phyloP scores from a whole-genome alignment of 2,797 vertebrate genomes.

The Oryzias sinensis region DNA sequence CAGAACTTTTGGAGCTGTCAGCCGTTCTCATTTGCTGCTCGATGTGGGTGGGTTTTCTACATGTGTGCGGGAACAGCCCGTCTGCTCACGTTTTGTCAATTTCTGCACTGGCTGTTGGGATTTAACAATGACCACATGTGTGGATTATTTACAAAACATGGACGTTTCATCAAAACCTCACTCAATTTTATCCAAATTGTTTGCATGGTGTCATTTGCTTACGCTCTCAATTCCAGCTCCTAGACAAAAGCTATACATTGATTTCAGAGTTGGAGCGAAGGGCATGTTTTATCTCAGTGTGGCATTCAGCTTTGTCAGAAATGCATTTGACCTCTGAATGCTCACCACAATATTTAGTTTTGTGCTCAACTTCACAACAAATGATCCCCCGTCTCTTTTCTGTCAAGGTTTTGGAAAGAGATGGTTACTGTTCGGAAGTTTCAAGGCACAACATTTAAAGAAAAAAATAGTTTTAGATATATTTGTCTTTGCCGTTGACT shows the following conservation, averaged over 20 bases:
- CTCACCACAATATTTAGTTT: neutral
- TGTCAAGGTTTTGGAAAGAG: too few relatives aligned
- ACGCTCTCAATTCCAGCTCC: slow-evolving; percentile 59
- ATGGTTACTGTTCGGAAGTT: too few relatives aligned
- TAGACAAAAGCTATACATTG: slow-evolving; percentile 42
- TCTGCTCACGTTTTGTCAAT: slow-evolving; percentile 36
- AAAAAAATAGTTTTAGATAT: too few relatives aligned
- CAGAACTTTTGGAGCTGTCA: slow-evolving; percentile 4
- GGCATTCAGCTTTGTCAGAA: slow-evolving; percentile 4
- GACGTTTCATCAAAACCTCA: slow-evolving; percentile 68
- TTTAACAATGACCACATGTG: slow-evolving; percentile 64
- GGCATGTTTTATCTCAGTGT: slow-evolving; percentile 19
- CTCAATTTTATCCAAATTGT: slow-evolving; percentile 63
- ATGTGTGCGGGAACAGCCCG: slow-evolving; percentile 29
- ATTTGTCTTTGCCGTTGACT: too few relatives aligned
- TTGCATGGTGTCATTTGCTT: slow-evolving; percentile 68
- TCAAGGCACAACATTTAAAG: too few relatives aligned
- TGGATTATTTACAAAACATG: slow-evolving; percentile 64
- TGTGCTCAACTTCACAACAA: neutral
- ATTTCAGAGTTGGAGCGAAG: slow-evolving; percentile 23
- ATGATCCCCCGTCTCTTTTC: neutral
- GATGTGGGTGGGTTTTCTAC: slow-evolving; percentile 46
- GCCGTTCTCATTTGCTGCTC: slow-evolving; percentile 30
- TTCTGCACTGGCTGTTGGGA: slow-evolving; percentile 37
- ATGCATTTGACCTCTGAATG: neutral